Base-by-base conservation (phyloP, 2,113 vertebrate species). In the Stictonetta naevosa region DNA sequence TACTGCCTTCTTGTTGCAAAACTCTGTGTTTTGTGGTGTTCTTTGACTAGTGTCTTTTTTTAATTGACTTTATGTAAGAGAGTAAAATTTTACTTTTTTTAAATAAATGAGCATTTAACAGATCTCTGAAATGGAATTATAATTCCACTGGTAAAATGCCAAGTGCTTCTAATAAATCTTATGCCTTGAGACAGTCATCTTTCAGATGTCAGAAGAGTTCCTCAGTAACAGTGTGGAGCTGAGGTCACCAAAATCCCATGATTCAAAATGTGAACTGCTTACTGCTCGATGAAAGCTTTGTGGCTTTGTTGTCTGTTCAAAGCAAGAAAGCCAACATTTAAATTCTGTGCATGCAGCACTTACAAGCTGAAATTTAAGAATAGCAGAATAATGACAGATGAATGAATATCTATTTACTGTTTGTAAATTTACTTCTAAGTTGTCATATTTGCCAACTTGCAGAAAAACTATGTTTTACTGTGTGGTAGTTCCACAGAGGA, bases 111-210 rank as follows among this genome's bases (percentile, higher is more conserved):
- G 33, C 1, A 0, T 40, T 82, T 90, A 93, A 50, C 42, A 78
- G 59, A 69, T 77, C 90, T 93, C 53, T 85, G 67, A 95, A 72
- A 58, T 90, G 94, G 66, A 92, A 58, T 90, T 92, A 66, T 55
- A 92, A 76, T 72, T 66, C 26, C 55, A 13, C n/a, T 87, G 88
- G 66, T 92, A 55, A 87, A 76, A 36, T 28, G 62, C 92, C 71
- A 92, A 93, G 66, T 82, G 84, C 44, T 95, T 91, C 66, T 73
- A 46, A 16, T 81, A 92, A 89, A 34, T 86, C 21, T 69, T 84
- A 20, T 2, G n/a, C 89, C 72, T 91, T 73, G 52, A 88, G 60
- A 10, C 2, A 90, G 33, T 95, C 28, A 2, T 87, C 55, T 86
- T 95, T 95, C 56, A 79, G 53, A 63, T 91, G 78, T 88, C 69